Evolutionary conservation across 2,797 vertebrate species (phyloP).

Genomic region (Mus spretus): DNA sequence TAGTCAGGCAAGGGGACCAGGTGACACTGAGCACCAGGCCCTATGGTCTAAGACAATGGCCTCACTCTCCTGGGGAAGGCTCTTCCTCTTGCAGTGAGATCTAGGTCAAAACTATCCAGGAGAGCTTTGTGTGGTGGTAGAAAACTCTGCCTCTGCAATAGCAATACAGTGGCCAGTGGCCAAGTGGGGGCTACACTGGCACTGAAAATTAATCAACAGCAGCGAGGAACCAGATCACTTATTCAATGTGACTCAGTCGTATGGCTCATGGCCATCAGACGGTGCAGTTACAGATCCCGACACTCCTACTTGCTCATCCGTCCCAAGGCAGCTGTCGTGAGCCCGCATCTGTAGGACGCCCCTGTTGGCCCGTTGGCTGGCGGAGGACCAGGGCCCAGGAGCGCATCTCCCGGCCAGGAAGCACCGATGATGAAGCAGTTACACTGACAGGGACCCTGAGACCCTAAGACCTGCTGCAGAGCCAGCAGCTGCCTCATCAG

Average conservation of each 20-base stretch:
- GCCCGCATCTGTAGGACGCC: not conserved
- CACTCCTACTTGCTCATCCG: not conserved
- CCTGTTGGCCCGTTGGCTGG: not conserved
- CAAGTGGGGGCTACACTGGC: not conserved
- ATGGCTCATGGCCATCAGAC: not conserved
- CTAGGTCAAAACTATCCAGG: not conserved
- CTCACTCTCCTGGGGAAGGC: not conserved
- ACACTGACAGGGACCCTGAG: not conserved
- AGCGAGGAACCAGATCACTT: not conserved
- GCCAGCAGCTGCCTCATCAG: not conserved
- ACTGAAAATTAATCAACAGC: not conserved
- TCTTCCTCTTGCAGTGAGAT: not conserved
- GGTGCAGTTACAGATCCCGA: not conserved
- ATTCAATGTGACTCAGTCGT: not conserved
- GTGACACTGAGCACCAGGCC: no score
- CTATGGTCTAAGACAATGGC: fast-evolving
- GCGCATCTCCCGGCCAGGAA: not conserved
- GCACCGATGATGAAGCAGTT: not conserved
- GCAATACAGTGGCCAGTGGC: not conserved
- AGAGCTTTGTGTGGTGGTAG: not conserved
- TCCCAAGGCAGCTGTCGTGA: not conserved
- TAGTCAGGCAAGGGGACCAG: not conserved
- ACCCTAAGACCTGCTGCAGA: not conserved
- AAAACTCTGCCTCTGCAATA: not conserved
- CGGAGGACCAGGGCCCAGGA: not conserved